phyloP scores from a whole-genome alignment of 2,888 invertebrate species.

The Dryococelus australis region DNA sequence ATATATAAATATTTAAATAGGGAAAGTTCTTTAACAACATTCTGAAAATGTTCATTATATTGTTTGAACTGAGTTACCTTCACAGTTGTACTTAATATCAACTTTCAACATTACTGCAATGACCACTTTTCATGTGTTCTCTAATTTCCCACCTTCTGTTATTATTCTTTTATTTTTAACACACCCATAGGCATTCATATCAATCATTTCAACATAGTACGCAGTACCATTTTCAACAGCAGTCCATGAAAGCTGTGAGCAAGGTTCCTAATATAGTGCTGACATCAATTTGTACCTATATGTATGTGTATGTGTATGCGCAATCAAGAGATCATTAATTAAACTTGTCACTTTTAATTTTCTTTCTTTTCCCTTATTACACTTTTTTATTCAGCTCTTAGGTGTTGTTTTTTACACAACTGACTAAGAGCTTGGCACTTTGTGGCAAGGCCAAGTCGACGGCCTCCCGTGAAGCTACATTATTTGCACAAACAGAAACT shows the following conservation, averaged over 20 bases:
- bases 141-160: background rate
- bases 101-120: no score
- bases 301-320: conserved; percentile 36
- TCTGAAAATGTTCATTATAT: no score
- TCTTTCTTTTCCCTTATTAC: conserved; percentile 21
- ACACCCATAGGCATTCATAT: conserved; percentile 21
- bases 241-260: conserved; percentile 5
- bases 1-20: no score
- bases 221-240: conserved; percentile 28
- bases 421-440: background rate
- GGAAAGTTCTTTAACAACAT: no score
- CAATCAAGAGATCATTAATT: conserved; percentile 48
- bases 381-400: conserved; percentile 35
- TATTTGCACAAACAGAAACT: background rate
- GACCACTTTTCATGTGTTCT: background rate
- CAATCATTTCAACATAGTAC: conserved; percentile 33
- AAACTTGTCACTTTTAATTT: conserved; percentile 45
- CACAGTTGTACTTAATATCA: no score
- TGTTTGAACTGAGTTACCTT: no score
- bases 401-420: conserved; percentile 35
- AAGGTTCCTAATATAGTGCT: conserved; percentile 43
- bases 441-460: background rate
- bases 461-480: background rate
- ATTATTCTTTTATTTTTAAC: background rate
- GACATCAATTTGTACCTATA: conserved; percentile 42